Evolutionary conservation across 2,113 vertebrate species (phyloP), one percentile per base, ranked within the genome.

Genomic region (Oryzias melastigma): DNA sequence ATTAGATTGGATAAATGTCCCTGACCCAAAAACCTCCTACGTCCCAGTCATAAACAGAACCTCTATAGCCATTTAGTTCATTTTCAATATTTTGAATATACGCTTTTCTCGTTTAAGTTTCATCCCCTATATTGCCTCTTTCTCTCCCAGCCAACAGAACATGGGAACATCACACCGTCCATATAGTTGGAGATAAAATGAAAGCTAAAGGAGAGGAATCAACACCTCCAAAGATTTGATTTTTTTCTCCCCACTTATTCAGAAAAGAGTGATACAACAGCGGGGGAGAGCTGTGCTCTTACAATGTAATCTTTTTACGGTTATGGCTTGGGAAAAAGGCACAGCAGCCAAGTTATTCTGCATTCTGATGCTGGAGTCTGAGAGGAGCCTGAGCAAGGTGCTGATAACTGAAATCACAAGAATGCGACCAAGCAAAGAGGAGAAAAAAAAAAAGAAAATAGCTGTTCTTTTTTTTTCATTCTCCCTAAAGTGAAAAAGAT

Each of bases 241-340:
- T 67, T 54, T 59, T 68, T 47, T 19, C 4, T 20, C 19, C 16
- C 12, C 18, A 20, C 27, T 52, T 56, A 50, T 57, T 14, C 35
- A 35, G 35, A 41, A 68, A 72, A 59, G 41, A 22, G 52, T 27
- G 67, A 77, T 71, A 58, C 65, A 72, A 53, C 43, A 62, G 58
- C 68, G 64, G 64, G 56, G 40, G 56, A 65, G 47, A 68, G 45
- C 8, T 0, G 41, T 50, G 61, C 62, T 77, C 61, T 62, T 27
- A 62, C 51, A 72, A 65, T 64, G 51, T 76, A 73, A 85, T 87
- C 57, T 85, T 58, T 76, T 65, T 52, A 74, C 47, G 20, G 51
- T 75, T 73, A 69, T 61, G 49, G 58, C 57, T 62, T 13, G 10
- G 51, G 29, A 20, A 71, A 66, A 71, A 72, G 29, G 25, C 35